phyloP scores from a whole-genome alignment of 1,140 invertebrate species.

The Cydia pomonella region DNA sequence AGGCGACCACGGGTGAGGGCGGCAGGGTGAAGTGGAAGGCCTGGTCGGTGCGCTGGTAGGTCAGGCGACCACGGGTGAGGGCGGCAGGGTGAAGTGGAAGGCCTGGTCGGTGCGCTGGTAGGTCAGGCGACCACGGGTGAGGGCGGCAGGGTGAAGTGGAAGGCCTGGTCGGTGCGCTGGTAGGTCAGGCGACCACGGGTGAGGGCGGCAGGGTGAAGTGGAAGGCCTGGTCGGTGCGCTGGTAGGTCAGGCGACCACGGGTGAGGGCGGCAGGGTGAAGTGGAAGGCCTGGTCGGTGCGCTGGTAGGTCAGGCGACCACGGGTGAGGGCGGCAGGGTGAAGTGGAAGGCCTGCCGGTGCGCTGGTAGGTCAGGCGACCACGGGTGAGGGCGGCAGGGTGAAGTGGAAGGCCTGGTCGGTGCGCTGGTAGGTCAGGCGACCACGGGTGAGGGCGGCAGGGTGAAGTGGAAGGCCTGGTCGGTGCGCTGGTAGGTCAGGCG shows the following conservation, averaged over 20 bases:
- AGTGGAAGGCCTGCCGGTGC: slow-evolving; percentile 45
- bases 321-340: neutral
- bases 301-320: too few species aligned
- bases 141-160: neutral
- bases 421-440: slow-evolving; percentile 52
- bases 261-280: neutral
- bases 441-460: neutral
- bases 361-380: too few species aligned
- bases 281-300: slow-evolving; percentile 46
- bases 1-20: too few species aligned
- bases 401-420: slow-evolving; percentile 46
- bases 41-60: slow-evolving; percentile 53
- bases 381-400: neutral
- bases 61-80: too few species aligned
- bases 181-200: too few species aligned
- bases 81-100: slow-evolving; percentile 27
- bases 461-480: slow-evolving; percentile 41
- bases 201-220: neutral
- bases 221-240: slow-evolving; percentile 50
- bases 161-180: slow-evolving; percentile 52
- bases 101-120: slow-evolving; percentile 54
- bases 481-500: slow-evolving; percentile 56
- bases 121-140: too few species aligned
- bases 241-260: too few species aligned
- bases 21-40: slow-evolving; percentile 33